Percentiles rank a stretch among this genome's conserved stretches.
These are phyloP conservation scores for Thinocorus orbignyianus DNA, from an alignment of 2,113 vertebrate genomes.

Conservation along the genomic window DNA sequence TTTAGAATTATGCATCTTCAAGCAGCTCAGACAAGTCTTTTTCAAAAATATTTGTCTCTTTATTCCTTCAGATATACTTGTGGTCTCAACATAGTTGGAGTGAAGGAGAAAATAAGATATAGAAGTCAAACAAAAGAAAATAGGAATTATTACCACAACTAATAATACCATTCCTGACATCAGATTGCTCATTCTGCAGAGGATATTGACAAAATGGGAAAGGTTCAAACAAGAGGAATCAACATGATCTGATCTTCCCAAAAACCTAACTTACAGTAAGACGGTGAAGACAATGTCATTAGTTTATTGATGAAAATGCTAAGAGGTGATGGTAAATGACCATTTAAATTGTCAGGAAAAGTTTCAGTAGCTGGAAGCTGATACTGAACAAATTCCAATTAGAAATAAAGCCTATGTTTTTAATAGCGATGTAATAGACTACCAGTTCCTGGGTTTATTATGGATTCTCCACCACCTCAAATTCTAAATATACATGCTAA, in stretches of 20 bases:
- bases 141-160: neutral
- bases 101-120: neutral
- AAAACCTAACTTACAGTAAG: neutral
- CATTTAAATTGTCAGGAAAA: neutral
- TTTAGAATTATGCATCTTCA: neutral
- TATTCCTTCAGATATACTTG: neutral
- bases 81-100: neutral
- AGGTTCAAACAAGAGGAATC: neutral
- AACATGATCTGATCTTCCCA: neutral
- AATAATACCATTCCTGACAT: neutral
- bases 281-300: neutral
- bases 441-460: neutral
- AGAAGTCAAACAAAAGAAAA: neutral
- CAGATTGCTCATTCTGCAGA: neutral
- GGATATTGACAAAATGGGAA: neutral
- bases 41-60: neutral
- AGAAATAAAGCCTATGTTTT: neutral
- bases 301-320: neutral
- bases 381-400: neutral
- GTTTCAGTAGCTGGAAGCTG: neutral
- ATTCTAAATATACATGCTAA: slow-evolving; percentile 8
- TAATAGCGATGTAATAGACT: neutral
- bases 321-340: neutral
- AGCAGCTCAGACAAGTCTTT: neutral
- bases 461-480: neutral